Conservation (phyloP, 2,888 invertebrate genomes). For the Amphiduros pacificus region DNA sequence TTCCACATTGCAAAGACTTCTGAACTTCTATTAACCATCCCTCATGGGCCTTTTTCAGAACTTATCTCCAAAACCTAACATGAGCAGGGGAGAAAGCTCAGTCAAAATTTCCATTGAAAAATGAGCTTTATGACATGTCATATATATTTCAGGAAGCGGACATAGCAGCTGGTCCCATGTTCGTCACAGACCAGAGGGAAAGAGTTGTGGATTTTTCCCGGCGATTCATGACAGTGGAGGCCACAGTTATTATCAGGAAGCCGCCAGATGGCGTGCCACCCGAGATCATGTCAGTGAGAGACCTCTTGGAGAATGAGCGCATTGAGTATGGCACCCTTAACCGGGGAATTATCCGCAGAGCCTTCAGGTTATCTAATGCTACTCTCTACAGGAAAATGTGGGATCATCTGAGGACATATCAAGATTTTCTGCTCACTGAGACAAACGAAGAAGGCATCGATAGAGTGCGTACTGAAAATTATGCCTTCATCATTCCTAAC, state of each 20-base stretch:
- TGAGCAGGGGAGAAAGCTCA: too few species aligned
- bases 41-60: too few species aligned
- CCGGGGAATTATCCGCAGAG: slow-evolving; percentile 25
- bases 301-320: slow-evolving; percentile 22
- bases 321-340: slow-evolving; percentile 28
- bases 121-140: neutral
- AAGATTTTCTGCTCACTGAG: slow-evolving; percentile 21
- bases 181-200: slow-evolving; percentile 25
- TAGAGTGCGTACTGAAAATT: slow-evolving; percentile 21
- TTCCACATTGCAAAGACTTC: too few species aligned
- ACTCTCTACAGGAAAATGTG: slow-evolving; percentile 22
- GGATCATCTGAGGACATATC: slow-evolving; percentile 17
- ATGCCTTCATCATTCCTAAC: slow-evolving; percentile 31
- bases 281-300: slow-evolving; percentile 10
- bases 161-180: slow-evolving; percentile 31
- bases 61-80: too few species aligned
- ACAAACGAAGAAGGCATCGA: slow-evolving; percentile 32
- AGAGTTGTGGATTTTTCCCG: slow-evolving; percentile 29
- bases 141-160: slow-evolving; percentile 24
- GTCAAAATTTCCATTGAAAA: too few species aligned
- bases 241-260: slow-evolving; percentile 24
- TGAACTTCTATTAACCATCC: too few species aligned
- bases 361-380: slow-evolving; percentile 24
- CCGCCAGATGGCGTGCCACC: slow-evolving; percentile 12
- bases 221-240: slow-evolving; percentile 27